These are phyloP conservation scores for Manis pentadactyla DNA, from an alignment of 2,797 vertebrate species.

Conservation along the genomic window DNA sequence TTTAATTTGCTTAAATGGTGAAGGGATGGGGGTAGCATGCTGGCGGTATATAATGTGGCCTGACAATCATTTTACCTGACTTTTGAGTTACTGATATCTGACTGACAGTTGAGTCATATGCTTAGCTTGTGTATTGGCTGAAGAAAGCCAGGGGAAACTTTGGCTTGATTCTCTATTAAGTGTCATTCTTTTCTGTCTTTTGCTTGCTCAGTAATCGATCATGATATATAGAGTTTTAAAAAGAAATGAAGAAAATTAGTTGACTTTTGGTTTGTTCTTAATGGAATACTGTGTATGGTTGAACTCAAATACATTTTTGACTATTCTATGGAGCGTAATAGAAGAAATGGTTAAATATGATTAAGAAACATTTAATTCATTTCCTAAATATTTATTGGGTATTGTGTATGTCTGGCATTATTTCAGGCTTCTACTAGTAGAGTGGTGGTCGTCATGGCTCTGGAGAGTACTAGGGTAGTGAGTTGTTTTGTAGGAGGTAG, in stretches of 20 bases:
- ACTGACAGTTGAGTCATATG: neutral
- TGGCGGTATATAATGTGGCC: neutral
- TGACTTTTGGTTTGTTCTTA: conserved; percentile 54
- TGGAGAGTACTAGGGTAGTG: neutral
- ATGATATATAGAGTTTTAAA: conserved; percentile 3
- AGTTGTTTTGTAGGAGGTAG: conserved; percentile 3
- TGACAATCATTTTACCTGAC: neutral
- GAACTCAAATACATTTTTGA: neutral
- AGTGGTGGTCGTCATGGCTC: neutral
- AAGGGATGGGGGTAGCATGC: neutral
- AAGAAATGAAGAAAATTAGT: conserved; percentile 27
- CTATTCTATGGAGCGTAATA: conserved; percentile 20
- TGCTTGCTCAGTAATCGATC: neutral
- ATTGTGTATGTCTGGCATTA: neutral
- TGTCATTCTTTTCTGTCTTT: conserved; percentile 2
- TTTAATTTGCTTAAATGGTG: neutral
- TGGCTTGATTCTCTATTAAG: neutral
- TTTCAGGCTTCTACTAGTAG: neutral
- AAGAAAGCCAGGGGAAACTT: neutral
- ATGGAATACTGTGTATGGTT: neutral
- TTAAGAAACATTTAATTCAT: neutral
- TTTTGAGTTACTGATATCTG: neutral
- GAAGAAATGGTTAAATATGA: neutral
- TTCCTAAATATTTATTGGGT: neutral
- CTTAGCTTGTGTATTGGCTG: neutral